Evolutionary conservation across 2,113 vertebrate species (phyloP), one percentile per base, ranked within the genome.

Genomic region (Dipodomys stephensi): DNA sequence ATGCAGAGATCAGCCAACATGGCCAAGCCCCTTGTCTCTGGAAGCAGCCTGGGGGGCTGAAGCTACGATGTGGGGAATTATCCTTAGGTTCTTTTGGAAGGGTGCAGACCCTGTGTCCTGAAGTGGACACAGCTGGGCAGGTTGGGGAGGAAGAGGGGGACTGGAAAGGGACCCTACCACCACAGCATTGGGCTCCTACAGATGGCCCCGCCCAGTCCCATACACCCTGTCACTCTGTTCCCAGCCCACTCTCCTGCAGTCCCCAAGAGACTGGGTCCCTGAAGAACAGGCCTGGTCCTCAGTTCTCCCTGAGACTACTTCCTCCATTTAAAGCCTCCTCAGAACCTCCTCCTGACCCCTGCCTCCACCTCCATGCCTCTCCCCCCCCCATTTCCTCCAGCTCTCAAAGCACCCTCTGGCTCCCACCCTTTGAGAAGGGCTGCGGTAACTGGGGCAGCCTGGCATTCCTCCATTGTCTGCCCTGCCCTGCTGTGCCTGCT

Each of bases 401-500:
- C 27, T 60, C 49, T 53, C 5, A 0, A 0, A 53, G 49, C 28
- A 3, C n/a, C n/a, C 49, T 12, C 6, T 7, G 8, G 32, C 71
- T 35, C 30, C 53, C 32, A n/a, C 30, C 39, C 30, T 68, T 18
- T 10, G 49, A 13, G 5, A n/a, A 64, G 77, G 8, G 7, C 16
- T 20, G 64, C 32, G 74, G 69, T n/a, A 74, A 49, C 80, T 53
- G 49, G 53, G 90, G 72, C 76, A 28, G 72, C 49, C 57, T 90
- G 83, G 92, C 92, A 76, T 3, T 57, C 49, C 71, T 39, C 83
- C 53, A 7, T 39, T 11, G 35, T 22, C 39, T 1, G 0, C 76
- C 89, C 53, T 8, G 68, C 88, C 35, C 65, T 62, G 49, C 49
- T 49, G 49, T 4, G 76, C 67, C 84, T 53, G 94, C 97, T 96